These are phyloP conservation scores for Patiria miniata DNA, from an alignment of 35 echinoderm and acorn worm genomes.

Conservation along the genomic window DNA sequence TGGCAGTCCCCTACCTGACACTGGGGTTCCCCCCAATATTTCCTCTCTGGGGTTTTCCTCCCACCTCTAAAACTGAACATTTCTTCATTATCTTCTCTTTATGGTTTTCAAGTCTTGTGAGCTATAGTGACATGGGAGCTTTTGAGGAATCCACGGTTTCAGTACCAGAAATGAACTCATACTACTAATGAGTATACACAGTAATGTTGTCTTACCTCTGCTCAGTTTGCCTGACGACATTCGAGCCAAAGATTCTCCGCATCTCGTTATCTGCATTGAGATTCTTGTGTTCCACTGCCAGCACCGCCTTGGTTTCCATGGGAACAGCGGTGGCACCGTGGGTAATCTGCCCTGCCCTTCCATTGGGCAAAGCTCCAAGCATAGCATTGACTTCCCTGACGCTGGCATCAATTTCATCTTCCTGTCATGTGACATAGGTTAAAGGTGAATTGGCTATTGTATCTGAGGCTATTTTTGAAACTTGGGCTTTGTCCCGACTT, in stretches of 20 bases:
- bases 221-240: constrained; percentile 72
- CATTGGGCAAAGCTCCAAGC: constrained; percentile 43
- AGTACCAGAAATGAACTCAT: too few relatives aligned
- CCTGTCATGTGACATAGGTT: constrained; percentile 19
- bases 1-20: too few relatives aligned
- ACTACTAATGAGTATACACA: too few relatives aligned
- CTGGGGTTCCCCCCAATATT: too few relatives aligned
- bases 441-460: neutral
- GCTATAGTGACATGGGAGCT: too few relatives aligned
- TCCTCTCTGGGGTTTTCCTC: too few relatives aligned
- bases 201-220: constrained; percentile 86
- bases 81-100: too few relatives aligned
- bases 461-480: neutral
- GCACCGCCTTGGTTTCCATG: constrained; percentile 55
- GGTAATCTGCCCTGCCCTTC: neutral
- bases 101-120: too few relatives aligned
- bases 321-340: neutral
- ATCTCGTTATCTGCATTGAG: constrained; percentile 98
- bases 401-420: constrained; percentile 97
- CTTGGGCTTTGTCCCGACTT: neutral
- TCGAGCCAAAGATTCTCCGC: constrained; percentile 93
- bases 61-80: too few relatives aligned
- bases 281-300: constrained; percentile 89
- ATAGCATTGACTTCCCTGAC: constrained; percentile 88
- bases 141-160: too few relatives aligned